Evolutionary conservation across 2,888 invertebrate species (phyloP).

Genomic region (Eumerus sabulonum): DNA sequence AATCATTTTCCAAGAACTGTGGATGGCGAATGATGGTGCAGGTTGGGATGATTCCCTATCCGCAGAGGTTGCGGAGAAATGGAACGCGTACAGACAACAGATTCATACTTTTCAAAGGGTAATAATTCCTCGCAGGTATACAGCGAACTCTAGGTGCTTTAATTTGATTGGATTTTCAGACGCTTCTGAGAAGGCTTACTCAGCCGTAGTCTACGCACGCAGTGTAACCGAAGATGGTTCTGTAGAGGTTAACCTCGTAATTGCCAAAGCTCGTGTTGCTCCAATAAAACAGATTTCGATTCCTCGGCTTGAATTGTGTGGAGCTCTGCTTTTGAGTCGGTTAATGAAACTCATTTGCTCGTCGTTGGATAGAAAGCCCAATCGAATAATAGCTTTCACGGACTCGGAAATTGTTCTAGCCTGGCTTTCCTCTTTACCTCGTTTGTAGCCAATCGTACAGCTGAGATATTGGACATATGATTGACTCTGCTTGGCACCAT

Average conservation of each 20-base stretch:
- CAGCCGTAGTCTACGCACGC: conserved; percentile 28
- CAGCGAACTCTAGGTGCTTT: not conserved
- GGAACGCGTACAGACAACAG: conserved; percentile 12
- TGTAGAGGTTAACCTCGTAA: too few relatives aligned
- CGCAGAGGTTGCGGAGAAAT: not conserved
- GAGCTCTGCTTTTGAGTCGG: conserved; percentile 40
- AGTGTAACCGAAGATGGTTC: too few relatives aligned
- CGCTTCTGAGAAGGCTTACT: conserved; percentile 21
- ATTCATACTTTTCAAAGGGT: not conserved
- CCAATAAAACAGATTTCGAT: too few relatives aligned
- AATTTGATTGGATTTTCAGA: conserved; percentile 25
- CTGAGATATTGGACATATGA: conserved; percentile 53
- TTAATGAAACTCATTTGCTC: conserved; percentile 12
- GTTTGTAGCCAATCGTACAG: conserved; percentile 68
- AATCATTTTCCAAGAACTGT: conserved; percentile 1
- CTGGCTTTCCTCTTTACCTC: too few relatives aligned
- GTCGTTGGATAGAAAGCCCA: not conserved
- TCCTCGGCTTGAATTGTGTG: conserved; percentile 63
- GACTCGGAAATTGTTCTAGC: conserved; percentile 57
- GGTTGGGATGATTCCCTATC: not conserved
- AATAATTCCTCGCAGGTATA: not conserved
- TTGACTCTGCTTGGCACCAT: conserved; percentile 57
- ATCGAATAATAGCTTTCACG: conserved; percentile 32
- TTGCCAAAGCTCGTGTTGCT: too few relatives aligned
- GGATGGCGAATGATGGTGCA: not conserved